Conservation (phyloP, 2,797 vertebrate species). For the Menidia menidia region DNA sequence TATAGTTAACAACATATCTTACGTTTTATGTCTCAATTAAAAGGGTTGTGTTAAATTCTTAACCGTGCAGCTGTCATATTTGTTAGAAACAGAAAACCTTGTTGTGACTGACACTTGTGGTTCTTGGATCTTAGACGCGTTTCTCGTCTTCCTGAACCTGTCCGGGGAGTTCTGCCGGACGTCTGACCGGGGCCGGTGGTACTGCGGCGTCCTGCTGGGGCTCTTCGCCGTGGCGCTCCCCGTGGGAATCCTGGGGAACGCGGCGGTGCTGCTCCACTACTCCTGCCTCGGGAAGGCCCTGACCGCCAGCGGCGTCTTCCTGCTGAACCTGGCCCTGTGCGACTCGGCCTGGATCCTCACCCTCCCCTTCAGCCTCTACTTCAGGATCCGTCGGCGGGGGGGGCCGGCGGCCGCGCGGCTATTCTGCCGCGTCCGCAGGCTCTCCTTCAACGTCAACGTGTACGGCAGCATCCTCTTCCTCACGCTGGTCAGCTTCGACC, state of each 20-base stretch:
- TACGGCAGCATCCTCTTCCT: slow-evolving; percentile 87
- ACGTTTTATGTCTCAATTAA: no score
- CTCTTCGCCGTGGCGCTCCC: slow-evolving; percentile 76
- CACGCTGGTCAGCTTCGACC: slow-evolving; percentile 85
- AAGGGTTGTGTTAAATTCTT: no score
- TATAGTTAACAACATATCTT: no score
- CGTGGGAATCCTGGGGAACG: slow-evolving; percentile 83
- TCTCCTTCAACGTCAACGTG: slow-evolving; percentile 84
- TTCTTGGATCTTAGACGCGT: slow-evolving; percentile 38
- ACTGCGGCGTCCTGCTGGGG: slow-evolving; percentile 80
- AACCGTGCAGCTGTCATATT: no score
- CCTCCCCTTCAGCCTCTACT: slow-evolving; percentile 81
- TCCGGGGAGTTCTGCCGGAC: slow-evolving; percentile 71
- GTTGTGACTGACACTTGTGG: not conserved
- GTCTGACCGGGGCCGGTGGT: slow-evolving; percentile 74
- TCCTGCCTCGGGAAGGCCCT: slow-evolving; percentile 69
- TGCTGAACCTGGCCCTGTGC: slow-evolving; percentile 84
- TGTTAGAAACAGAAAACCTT: no score
- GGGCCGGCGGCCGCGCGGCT: slow-evolving; percentile 35
- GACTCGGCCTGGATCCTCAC: slow-evolving; percentile 85
- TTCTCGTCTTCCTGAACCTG: slow-evolving; percentile 65
- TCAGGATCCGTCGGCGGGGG: slow-evolving; percentile 66
- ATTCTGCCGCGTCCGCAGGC: slow-evolving; percentile 80
- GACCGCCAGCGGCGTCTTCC: slow-evolving; percentile 80
- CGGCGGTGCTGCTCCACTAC: slow-evolving; percentile 78